These are phyloP conservation scores for Pyrrhia umbra DNA, from an alignment of 2,888 invertebrate genomes.

Conservation along the genomic window DNA sequence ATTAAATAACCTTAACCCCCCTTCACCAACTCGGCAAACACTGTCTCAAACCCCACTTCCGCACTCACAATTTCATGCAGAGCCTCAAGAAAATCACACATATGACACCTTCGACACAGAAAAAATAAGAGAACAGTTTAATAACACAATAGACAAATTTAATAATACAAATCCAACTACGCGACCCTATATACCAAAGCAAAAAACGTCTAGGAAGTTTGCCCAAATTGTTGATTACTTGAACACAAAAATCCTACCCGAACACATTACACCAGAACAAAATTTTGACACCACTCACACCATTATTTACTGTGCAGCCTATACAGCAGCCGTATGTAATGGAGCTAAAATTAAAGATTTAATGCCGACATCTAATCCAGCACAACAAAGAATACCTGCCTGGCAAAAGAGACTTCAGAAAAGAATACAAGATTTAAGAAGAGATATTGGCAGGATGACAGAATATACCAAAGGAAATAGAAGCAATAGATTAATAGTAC, in stretches of 20 bases:
- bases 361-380: not conserved
- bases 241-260: not conserved
- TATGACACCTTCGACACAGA: too few species aligned
- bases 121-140: not conserved
- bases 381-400: not conserved
- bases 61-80: not conserved
- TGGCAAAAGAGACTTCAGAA: not conserved
- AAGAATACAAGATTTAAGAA: not conserved
- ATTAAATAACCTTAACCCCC: not conserved
- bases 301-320: not conserved
- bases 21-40: too few species aligned
- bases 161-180: not conserved
- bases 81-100: not conserved
- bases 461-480: not conserved
- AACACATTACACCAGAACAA: not conserved
- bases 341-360: not conserved
- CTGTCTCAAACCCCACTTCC: not conserved
- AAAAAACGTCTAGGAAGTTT: not conserved
- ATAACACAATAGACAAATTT: not conserved
- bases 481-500: not conserved
- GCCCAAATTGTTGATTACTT: not conserved
- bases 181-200: not conserved
- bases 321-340: not conserved
- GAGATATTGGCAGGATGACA: not conserved
- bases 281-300: not conserved